phyloP scores from a whole-genome alignment of 2,797 vertebrate genomes.

The Crypturellus tataupa region DNA sequence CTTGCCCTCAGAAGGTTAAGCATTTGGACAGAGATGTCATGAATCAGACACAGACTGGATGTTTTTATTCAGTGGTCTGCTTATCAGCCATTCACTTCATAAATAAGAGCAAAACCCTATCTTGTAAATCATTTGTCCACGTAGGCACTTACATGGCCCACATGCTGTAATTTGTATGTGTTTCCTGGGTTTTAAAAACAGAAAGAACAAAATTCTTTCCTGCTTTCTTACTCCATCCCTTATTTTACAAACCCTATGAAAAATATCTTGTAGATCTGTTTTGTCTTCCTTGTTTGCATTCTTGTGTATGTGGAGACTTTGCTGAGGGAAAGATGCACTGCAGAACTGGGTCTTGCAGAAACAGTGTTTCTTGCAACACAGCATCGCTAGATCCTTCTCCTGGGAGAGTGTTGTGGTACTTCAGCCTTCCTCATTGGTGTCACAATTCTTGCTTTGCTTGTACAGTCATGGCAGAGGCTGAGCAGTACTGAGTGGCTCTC shows the following conservation, averaged over 20 bases:
- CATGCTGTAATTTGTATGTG: neutral
- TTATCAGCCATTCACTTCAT: neutral
- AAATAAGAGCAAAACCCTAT: neutral
- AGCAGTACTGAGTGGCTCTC: neutral
- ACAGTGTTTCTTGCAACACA: neutral
- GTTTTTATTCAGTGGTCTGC: neutral
- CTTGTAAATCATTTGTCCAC: neutral
- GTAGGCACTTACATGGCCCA: slow-evolving; percentile 4
- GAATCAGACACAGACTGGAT: neutral
- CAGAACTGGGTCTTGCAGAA: slow-evolving; percentile 18
- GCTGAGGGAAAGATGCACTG: neutral
- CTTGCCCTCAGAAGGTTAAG: neutral
- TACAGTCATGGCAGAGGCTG: neutral
- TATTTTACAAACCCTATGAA: slow-evolving; percentile 57
- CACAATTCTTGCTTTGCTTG: slow-evolving; percentile 19
- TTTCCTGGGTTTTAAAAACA: slow-evolving; percentile 71
- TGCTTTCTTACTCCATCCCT: slow-evolving; percentile 3
- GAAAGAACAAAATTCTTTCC: slow-evolving; percentile 59
- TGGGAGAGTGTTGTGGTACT: neutral
- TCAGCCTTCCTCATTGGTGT: slow-evolving; percentile 9
- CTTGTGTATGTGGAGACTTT: neutral
- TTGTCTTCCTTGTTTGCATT: slow-evolving; percentile 37
- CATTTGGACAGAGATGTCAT: neutral
- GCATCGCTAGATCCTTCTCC: neutral
- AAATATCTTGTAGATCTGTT: slow-evolving; percentile 40